phyloP scores from a whole-genome alignment of 2,113 vertebrate genomes.

The human region GRCh38 chr6:151340001-151340500 shows the following conservation, averaged over 20 bases:
- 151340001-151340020: too few species aligned
- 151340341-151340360: background rate
- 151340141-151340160: too few species aligned
- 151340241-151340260: background rate
- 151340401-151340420: background rate
- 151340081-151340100: too few species aligned
- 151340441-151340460: background rate
- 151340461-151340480: background rate
- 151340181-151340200: too few species aligned
- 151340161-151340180: too few species aligned
- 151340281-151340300: background rate
- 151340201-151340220: too few species aligned
- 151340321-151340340: background rate
- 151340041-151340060: too few species aligned
- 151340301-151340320: background rate
- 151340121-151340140: too few species aligned
- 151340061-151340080: too few species aligned
- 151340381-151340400: background rate
- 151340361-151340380: background rate
- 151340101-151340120: too few species aligned
- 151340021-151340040: too few species aligned
- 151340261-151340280: background rate
- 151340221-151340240: background rate
- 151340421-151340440: background rate
- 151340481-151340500: background rate